Conservation (phyloP, 2,113 vertebrate species). For the Myotis brandtii region DNA sequence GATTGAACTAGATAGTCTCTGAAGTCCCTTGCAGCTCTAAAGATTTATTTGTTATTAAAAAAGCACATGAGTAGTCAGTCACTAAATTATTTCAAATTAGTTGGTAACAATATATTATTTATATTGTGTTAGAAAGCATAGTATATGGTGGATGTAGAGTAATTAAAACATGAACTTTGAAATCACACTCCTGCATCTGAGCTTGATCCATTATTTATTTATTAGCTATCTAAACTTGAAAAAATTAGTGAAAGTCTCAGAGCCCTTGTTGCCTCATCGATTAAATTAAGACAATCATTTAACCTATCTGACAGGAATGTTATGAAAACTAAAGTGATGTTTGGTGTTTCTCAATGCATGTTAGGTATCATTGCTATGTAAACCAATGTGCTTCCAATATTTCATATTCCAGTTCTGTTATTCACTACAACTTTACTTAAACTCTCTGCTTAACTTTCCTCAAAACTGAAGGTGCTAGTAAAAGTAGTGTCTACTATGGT, state of each 20-base stretch:
- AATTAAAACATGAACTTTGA: background rate
- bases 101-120: background rate
- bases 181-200: background rate
- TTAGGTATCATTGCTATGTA: background rate
- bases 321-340: background rate
- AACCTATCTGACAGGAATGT: background rate
- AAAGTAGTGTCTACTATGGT: background rate
- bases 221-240: background rate
- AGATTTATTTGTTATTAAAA: background rate
- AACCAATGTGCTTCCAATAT: background rate
- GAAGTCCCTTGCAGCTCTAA: background rate
- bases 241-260: background rate
- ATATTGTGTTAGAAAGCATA: background rate
- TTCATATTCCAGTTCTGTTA: background rate
- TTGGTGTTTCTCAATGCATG: background rate
- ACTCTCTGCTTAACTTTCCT: background rate
- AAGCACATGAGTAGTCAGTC: background rate
- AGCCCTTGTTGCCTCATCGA: background rate
- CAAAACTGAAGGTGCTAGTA: background rate
- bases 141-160: background rate
- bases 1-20: background rate
- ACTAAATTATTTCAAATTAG: background rate
- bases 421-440: background rate
- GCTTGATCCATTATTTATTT: background rate
- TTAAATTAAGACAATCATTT: background rate